Base-by-base conservation (phyloP, 2,797 vertebrate genomes). In the Cryptoblepharus egeriae region DNA sequence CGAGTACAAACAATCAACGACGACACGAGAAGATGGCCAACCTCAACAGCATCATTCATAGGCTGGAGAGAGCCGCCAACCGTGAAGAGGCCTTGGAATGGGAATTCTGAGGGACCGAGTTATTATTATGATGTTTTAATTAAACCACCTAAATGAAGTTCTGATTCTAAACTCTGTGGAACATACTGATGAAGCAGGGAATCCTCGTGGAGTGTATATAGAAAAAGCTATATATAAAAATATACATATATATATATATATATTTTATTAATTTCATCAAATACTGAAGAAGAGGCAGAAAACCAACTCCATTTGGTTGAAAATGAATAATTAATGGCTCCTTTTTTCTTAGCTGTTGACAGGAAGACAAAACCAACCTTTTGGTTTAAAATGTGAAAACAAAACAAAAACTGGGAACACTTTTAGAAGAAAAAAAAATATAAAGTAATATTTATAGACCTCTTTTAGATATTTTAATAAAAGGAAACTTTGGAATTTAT, bases 21-120 rank as follows among this genome's bases (percentile, higher is more conserved):
- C 97, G 98, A 91, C 98, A 98, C 0, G 98, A 99, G 96, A 99
- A 99, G 96, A 98, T 99, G 98, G 98, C 98, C 90, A 99, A 99
- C 95, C 97, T 99, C 93, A 99, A 99, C 96, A 99, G 98, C 96
- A 99, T 99, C 95, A 99, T 99, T 93, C 98, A 99, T 92, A 95
- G 99, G 94, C 95, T 99, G 75, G 99, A 99, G 93, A 96, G 97
- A 88, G 99, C 99, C 0, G 99, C 98, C 93, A 99, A 99, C 91
- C 96, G 98, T 0, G 99, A 99, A 90, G 99, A 99, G 90, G 97
- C 96, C 39, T 95, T 99, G 32, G 99, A 99, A 91, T 99, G 98
- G 98, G 98, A 99, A 95, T 99, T 99, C 95, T 99, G 92, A 97
- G 92, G 68, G n/a, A 8, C 52, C 72, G 73, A 49, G 67, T 13